Base-by-base conservation (phyloP, 2,113 vertebrate genomes). In the Ictalurus punctatus region DNA sequence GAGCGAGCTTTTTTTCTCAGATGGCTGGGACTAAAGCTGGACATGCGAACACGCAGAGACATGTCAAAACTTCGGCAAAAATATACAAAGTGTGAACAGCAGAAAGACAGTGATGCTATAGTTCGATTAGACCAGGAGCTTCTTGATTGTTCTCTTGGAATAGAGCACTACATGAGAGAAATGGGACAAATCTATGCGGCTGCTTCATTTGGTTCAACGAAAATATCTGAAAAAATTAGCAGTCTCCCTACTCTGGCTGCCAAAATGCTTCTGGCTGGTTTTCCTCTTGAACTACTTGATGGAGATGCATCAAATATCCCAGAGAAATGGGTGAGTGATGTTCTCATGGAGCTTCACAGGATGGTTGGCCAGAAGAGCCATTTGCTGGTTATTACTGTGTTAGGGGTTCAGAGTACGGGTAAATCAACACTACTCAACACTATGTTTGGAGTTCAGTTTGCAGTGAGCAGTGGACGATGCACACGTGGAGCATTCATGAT, bases 361-460 rank as follows among this genome's bases (percentile, higher is more conserved):
- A 88, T 89, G 82, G 92, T 93, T 34, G 88, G 84, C 21, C n/a
- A 14, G 27, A 90, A 89, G 23, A 94, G 93, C n/a, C 89, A 61
- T 44, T 82, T 94, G 58, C 40, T 93, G 58, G 94, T 94, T 4
- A 14, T 95, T n/a, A 89, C 93, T 0, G 94, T 95, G 69, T 85
- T 95, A 78, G 94, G 95, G 14, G 94, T 95, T 40, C 95, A 95
- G 90, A 95, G 93, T 58, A 88, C 89, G 23, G 93, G 95, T 27
- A 95, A 97, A 85, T 97, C 96, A 88, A 97, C 95, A 0, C 95
- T 97, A 2, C 95, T 97, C 44, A 97, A 97, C 92, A 96, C 95
- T 85, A 97, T 97, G 96, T 97, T 97, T 86, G 96, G 96, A 19
- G 93, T 96, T 37, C 95, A 96, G 89, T 97, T 97, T 89, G 91